A percentile compares a stretch with the other conserved stretches of the same genome.
These are phyloP conservation scores for Pomacea maculata DNA, from an alignment of 1,140 invertebrate species.

Conservation along the genomic window DNA sequence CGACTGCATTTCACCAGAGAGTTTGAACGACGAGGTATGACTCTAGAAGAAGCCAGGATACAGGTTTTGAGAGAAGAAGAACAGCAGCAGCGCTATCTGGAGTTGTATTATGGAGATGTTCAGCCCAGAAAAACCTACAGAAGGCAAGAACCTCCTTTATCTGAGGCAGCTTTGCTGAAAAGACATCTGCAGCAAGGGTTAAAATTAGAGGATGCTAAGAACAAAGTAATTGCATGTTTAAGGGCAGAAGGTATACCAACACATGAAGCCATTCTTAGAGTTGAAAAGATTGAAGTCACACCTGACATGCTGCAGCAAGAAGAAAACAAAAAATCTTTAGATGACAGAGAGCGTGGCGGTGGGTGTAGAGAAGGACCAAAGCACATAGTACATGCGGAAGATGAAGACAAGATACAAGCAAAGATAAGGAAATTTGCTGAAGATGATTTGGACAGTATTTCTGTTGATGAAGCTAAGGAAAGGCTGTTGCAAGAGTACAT, in stretches of 20 bases:
- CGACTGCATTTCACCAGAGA: slow-evolving; percentile 8
- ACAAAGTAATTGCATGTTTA: slow-evolving; percentile 12
- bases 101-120: too few relatives aligned
- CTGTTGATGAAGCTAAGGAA: slow-evolving; percentile 15
- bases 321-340: not conserved
- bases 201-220: slow-evolving; percentile 10
- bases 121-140: too few relatives aligned
- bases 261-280: slow-evolving; percentile 17
- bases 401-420: not conserved
- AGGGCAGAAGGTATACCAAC: slow-evolving; percentile 10
- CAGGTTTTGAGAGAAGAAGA: slow-evolving; percentile 7
- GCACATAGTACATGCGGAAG: not conserved
- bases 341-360: not conserved
- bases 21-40: slow-evolving; percentile 13
- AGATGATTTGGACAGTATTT: slow-evolving; percentile 4
- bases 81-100: too few relatives aligned
- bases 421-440: not conserved
- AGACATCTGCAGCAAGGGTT: slow-evolving; percentile 7
- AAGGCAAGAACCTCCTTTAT: too few relatives aligned
- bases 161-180: slow-evolving; percentile 1
- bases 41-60: not conserved
- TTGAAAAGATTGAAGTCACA: slow-evolving; percentile 4
- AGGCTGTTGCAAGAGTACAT: slow-evolving; percentile 12
- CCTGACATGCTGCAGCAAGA: not conserved
- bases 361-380: not conserved